phyloP scores from a whole-genome alignment of 1,140 invertebrate genomes.

The Homarus americanus region DNA sequence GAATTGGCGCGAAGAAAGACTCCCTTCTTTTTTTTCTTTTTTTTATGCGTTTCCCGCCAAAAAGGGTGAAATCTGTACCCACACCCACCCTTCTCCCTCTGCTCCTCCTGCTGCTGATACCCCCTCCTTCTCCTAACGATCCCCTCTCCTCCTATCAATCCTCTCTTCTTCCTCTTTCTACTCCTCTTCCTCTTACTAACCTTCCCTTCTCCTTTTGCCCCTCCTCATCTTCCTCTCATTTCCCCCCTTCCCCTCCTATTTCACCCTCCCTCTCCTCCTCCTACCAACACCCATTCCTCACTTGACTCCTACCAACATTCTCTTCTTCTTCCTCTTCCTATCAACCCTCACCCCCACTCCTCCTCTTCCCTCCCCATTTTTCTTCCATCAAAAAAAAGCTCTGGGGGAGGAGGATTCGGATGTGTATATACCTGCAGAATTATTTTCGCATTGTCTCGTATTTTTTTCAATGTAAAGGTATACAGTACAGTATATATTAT shows the following conservation, averaged over 20 bases:
- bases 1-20: constrained; percentile 28
- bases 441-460: too few relatives aligned
- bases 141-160: neutral
- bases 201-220: too few relatives aligned
- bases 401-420: too few relatives aligned
- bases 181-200: neutral
- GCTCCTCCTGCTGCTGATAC: too few relatives aligned
- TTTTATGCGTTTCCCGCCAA: neutral
- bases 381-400: too few relatives aligned
- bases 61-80: constrained; percentile 1
- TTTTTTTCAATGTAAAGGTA: too few relatives aligned
- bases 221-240: too few relatives aligned
- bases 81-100: neutral
- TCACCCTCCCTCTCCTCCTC: too few relatives aligned
- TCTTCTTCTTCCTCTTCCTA: neutral
- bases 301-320: neutral
- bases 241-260: neutral
- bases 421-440: too few relatives aligned
- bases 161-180: too few relatives aligned
- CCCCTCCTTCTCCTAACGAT: neutral
- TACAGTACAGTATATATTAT: too few relatives aligned
- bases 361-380: neutral
- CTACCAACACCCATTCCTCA: neutral
- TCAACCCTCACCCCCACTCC: too few relatives aligned
- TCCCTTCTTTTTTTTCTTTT: neutral